A percentile compares a stretch with the other conserved stretches of the same genome.
Conservation (phyloP, 2,888 invertebrate genomes). For the Amphipyra tragopoginis region DNA sequence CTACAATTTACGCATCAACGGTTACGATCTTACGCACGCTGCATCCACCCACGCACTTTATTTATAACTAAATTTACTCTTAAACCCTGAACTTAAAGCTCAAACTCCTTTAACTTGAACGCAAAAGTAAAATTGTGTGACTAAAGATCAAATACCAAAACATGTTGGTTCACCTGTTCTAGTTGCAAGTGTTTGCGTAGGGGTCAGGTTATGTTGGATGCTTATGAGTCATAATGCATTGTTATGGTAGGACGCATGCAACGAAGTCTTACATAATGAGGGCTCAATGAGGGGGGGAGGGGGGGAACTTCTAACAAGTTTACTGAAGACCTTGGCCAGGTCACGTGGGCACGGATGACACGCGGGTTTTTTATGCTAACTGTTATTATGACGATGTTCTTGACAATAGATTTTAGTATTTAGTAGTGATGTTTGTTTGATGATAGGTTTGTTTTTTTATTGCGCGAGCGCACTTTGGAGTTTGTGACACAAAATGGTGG, state of each 20-base stretch:
- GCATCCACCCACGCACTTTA: constrained; percentile 47
- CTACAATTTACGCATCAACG: constrained; percentile 57
- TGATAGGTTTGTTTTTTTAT: constrained; percentile 9
- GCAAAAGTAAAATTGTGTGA: constrained; percentile 16
- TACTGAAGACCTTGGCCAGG: constrained; percentile 63
- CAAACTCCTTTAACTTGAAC: constrained; percentile 25
- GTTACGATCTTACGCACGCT: constrained; percentile 59
- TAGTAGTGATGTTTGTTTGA: constrained; percentile 23
- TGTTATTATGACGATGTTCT: constrained; percentile 41
- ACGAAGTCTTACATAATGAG: constrained; percentile 65
- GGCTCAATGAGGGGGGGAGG: constrained; percentile 49
- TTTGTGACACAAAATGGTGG: constrained; percentile 15
- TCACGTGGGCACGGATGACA: constrained; percentile 51
- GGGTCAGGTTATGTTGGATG: constrained; percentile 33
- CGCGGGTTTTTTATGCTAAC: constrained; percentile 35
- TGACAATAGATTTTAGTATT: constrained; percentile 47
- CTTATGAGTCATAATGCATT: constrained; percentile 60
- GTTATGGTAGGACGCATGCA: constrained; percentile 65
- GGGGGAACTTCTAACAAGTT: constrained; percentile 62
- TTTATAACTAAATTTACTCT: background rate
- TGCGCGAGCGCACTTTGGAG: constrained; percentile 5
- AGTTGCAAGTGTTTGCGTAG: constrained; percentile 11
- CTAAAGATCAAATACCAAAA: constrained; percentile 21
- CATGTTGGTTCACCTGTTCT: constrained; percentile 13
- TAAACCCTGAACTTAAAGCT: constrained; percentile 27